Conservation (phyloP, 1,140 invertebrate species). For the Augochlora pura region DNA sequence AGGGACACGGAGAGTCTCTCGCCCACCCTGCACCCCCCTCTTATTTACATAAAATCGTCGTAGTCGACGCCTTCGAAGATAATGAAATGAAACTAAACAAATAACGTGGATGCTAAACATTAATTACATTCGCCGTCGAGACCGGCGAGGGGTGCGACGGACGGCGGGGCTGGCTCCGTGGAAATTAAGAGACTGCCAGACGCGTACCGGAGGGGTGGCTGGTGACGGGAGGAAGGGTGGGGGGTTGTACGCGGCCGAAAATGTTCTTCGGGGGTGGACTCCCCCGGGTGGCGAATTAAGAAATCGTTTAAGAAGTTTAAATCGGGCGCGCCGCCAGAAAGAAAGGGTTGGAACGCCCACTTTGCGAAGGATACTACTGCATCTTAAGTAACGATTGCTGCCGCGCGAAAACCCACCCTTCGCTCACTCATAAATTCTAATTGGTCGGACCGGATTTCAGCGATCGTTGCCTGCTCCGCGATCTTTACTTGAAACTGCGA, state of each 20-base stretch:
- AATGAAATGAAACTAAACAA: constrained; percentile 79
- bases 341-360: constrained; percentile 36
- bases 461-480: too few relatives aligned
- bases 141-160: constrained; percentile 18
- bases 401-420: not conserved
- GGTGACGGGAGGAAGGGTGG: constrained; percentile 13
- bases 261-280: not conserved
- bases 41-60: constrained; percentile 78
- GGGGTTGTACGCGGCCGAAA: constrained; percentile 40
- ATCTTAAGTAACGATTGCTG: constrained; percentile 15
- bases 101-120: constrained; percentile 78
- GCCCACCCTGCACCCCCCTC: constrained; percentile 62
- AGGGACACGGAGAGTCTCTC: constrained; percentile 55
- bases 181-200: constrained; percentile 59
- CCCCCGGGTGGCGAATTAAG: constrained; percentile 61
- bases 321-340: constrained; percentile 52
- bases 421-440: constrained; percentile 10
- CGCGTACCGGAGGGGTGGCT: constrained; percentile 7
- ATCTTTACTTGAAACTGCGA: too few relatives aligned
- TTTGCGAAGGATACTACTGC: constrained; percentile 33
- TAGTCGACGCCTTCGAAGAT: constrained; percentile 73
- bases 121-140: constrained; percentile 72
- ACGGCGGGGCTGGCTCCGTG: constrained; percentile 45
- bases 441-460: not conserved
- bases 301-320: constrained; percentile 69